phyloP scores from a whole-genome alignment of 2,113 vertebrate genomes.

The Struthio camelus region DNA sequence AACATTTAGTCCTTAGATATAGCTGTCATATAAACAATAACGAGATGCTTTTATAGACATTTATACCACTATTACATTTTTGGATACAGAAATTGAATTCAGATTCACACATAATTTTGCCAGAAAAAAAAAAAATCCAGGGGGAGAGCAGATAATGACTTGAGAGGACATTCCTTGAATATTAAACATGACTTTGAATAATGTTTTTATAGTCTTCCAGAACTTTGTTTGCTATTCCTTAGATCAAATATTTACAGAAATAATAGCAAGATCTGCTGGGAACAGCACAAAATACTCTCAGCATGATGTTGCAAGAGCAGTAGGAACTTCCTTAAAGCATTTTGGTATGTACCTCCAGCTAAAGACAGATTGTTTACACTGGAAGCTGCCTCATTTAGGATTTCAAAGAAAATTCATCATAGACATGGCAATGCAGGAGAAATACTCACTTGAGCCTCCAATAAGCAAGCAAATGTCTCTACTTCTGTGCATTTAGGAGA shows the following conservation, averaged over 20 bases:
- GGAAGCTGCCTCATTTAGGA: neutral
- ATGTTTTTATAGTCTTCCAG: neutral
- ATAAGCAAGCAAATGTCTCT: neutral
- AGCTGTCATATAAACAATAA: neutral
- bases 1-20: neutral
- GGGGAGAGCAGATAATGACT: neutral
- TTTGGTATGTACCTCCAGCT: constrained; percentile 20
- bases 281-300: constrained; percentile 48
- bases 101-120: neutral
- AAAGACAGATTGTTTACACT: constrained; percentile 10
- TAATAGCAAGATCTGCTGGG: constrained; percentile 49
- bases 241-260: constrained; percentile 65
- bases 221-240: constrained; percentile 32
- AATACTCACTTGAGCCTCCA: neutral
- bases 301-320: neutral
- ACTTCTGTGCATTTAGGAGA: neutral
- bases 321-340: constrained; percentile 42
- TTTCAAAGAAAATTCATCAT: neutral
- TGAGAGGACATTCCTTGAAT: constrained; percentile 6
- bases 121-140: neutral
- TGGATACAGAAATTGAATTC: neutral
- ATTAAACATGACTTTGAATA: neutral
- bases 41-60: neutral
- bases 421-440: neutral
- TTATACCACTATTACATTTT: neutral